These are phyloP conservation scores for Parus major DNA, from an alignment of 2,113 vertebrate genomes.

Conservation along the genomic window DNA sequence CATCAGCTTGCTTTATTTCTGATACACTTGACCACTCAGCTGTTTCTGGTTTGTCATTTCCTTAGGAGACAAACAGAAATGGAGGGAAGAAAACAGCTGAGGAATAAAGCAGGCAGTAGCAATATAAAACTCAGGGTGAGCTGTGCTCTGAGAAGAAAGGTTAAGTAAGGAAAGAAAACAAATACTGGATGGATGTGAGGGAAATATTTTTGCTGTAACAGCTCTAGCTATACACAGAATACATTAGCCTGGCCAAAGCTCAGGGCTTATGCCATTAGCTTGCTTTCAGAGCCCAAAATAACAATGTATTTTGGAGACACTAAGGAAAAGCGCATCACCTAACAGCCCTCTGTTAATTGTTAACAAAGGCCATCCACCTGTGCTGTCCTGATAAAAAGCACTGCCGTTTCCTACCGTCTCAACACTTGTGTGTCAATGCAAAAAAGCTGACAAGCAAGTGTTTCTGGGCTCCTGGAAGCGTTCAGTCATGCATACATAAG, in stretches of 20 bases:
- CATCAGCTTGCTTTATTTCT: constrained; percentile 27
- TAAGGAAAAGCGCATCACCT: background rate
- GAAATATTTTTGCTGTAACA: background rate
- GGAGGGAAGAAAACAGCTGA: background rate
- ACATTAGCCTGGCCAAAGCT: background rate
- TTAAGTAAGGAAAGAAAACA: background rate
- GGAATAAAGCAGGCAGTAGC: background rate
- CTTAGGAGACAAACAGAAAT: background rate
- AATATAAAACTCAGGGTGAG: background rate
- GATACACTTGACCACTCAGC: constrained; percentile 20
- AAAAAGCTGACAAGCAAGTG: background rate
- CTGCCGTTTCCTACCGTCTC: accelerated
- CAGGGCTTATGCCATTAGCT: background rate
- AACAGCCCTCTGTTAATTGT: background rate
- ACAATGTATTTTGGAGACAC: background rate
- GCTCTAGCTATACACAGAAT: background rate
- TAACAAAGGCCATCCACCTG: background rate
- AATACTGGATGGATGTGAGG: background rate
- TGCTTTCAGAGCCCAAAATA: background rate
- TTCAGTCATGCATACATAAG: background rate
- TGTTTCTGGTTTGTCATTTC: constrained; percentile 43
- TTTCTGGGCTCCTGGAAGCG: background rate
- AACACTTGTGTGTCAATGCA: background rate
- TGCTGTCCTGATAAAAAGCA: constrained; percentile 1
- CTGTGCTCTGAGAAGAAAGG: background rate